These are phyloP conservation scores for Sebastes itinus DNA, from an alignment of 2,797 vertebrate genomes.

Conservation along the genomic window DNA sequence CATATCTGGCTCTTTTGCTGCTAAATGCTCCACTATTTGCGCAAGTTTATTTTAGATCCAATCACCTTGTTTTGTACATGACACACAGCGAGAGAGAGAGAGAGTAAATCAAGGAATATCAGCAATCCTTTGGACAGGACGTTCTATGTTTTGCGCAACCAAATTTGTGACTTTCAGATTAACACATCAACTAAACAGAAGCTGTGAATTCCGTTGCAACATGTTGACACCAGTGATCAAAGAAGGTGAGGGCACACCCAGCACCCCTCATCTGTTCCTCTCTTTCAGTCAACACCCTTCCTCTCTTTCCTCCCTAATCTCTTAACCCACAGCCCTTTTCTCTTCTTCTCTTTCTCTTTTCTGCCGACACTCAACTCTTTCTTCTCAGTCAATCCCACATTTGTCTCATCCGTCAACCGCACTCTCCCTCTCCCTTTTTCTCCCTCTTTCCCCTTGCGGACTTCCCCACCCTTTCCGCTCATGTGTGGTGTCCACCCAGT, in stretches of 20 bases:
- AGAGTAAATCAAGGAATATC: neutral
- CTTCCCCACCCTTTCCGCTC: conserved; percentile 53
- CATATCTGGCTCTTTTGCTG: neutral
- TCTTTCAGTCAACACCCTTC: conserved; percentile 72
- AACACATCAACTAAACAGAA: conserved; percentile 19
- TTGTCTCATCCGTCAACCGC: conserved; percentile 24
- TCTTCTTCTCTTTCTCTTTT: conserved; percentile 37
- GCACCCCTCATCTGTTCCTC: conserved; percentile 55
- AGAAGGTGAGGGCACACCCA: conserved; percentile 70
- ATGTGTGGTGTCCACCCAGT: conserved; percentile 58
- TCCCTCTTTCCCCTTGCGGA: conserved; percentile 23
- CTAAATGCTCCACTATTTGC: neutral
- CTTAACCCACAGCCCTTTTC: conserved; percentile 33
- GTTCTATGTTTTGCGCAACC: neutral
- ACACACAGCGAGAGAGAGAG: neutral
- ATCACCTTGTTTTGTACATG: neutral
- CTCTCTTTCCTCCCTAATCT: conserved; percentile 51
- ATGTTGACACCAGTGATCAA: conserved; percentile 66
- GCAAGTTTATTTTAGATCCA: neutral
- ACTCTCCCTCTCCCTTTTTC: neutral
- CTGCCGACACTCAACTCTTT: neutral
- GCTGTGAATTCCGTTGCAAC: conserved; percentile 53
- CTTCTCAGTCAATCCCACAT: conserved; percentile 34
- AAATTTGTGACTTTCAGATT: neutral
- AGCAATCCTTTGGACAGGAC: neutral